Conservation (phyloP, 2,888 invertebrate species). For the Catocala sponsa region DNA sequence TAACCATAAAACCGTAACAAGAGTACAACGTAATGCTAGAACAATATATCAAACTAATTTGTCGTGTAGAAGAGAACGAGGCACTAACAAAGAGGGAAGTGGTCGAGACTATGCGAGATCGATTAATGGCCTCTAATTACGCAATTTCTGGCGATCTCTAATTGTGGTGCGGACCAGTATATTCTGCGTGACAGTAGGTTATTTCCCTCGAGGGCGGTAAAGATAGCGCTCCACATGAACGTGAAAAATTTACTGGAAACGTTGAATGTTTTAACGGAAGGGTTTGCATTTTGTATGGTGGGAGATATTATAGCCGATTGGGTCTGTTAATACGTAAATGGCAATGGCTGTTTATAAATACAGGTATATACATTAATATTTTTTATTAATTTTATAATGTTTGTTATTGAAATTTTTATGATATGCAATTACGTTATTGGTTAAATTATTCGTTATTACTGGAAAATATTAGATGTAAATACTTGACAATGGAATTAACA, state of each 20-base stretch:
- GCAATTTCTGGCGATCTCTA: slow-evolving; percentile 87
- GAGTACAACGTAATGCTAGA: slow-evolving; percentile 34
- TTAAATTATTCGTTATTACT: too few species aligned
- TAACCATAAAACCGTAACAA: slow-evolving; percentile 29
- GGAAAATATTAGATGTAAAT: too few species aligned
- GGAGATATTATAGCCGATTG: not conserved
- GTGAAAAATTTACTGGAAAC: slow-evolving; percentile 64
- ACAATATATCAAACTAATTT: slow-evolving; percentile 53
- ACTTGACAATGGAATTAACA: too few species aligned
- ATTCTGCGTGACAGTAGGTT: slow-evolving; percentile 86
- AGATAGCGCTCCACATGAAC: slow-evolving; percentile 78
- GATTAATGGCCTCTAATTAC: slow-evolving; percentile 86
- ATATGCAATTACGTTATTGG: too few species aligned
- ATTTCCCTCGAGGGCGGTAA: slow-evolving; percentile 86
- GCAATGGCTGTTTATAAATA: too few species aligned
- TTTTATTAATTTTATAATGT: too few species aligned
- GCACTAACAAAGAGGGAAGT: slow-evolving; percentile 66
- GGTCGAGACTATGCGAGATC: slow-evolving; percentile 76
- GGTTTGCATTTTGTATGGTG: slow-evolving; percentile 15
- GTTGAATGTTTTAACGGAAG: slow-evolving; percentile 37
- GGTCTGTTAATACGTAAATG: too few species aligned
- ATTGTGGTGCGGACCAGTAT: slow-evolving; percentile 84
- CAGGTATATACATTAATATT: too few species aligned
- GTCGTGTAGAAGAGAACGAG: slow-evolving; percentile 45
- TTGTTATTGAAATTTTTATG: too few species aligned